phyloP scores from a whole-genome alignment of 2,888 invertebrate genomes.

The Tromatobia lineatoria region DNA sequence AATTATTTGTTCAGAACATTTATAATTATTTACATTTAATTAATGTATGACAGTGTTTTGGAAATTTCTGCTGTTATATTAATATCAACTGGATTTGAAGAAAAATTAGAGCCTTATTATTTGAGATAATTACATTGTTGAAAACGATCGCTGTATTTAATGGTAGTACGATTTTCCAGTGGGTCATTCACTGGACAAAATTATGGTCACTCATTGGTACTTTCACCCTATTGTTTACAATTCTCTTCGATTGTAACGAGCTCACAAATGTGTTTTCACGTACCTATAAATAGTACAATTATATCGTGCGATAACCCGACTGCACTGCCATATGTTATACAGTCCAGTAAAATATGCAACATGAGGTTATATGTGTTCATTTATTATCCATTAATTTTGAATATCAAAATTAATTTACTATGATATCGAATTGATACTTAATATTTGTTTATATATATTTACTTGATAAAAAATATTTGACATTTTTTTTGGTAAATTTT shows the following conservation, averaged over 20 bases:
- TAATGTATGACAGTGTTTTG: too few species aligned
- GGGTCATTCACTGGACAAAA: slow-evolving; percentile 25
- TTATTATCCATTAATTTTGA: background rate
- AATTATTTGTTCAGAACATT: too few species aligned
- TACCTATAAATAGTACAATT: slow-evolving; percentile 66
- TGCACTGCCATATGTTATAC: slow-evolving; percentile 11
- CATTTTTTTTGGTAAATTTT: too few species aligned
- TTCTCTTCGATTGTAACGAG: slow-evolving; percentile 44
- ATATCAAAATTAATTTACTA: background rate
- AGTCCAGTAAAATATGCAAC: background rate
- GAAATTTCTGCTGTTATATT: too few species aligned
- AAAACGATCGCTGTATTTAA: background rate
- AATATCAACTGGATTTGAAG: too few species aligned
- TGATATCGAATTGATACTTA: background rate
- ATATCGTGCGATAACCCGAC: slow-evolving; percentile 67
- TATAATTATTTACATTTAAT: too few species aligned
- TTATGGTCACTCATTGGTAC: slow-evolving; percentile 26
- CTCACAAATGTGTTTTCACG: slow-evolving; percentile 48
- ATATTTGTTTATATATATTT: background rate
- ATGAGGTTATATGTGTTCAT: background rate
- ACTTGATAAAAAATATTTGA: too few species aligned
- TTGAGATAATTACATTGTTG: too few species aligned
- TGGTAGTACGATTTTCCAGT: background rate
- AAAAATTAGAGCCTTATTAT: too few species aligned
- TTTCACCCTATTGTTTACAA: slow-evolving; percentile 58